Conservation (phyloP, 2,113 vertebrate genomes). For the Semicossyphus pulcher region DNA sequence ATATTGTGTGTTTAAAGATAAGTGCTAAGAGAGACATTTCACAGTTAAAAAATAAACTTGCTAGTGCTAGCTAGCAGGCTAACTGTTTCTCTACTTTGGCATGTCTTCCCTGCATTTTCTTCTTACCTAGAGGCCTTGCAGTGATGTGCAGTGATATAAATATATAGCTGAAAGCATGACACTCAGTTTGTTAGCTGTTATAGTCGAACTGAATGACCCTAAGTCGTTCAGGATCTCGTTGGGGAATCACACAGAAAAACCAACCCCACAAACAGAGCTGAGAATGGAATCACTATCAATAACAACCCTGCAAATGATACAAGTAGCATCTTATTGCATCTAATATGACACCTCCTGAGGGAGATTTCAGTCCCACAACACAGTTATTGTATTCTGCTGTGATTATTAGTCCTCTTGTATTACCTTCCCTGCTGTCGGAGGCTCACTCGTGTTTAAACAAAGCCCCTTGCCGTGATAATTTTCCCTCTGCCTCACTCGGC, state of each 20-base stretch:
- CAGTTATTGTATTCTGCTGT: conserved; percentile 26
- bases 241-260: not conserved
- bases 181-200: no score
- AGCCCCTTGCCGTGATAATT: conserved; percentile 14
- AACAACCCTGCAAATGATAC: conserved; percentile 26
- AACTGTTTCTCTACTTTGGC: no score
- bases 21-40: no score
- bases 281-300: conserved; percentile 9
- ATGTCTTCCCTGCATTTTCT: no score
- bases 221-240: conserved; percentile 14
- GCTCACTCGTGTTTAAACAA: conserved; percentile 25
- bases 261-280: not conserved
- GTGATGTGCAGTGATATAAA: no score
- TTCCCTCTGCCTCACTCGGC: not conserved
- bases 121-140: no score
- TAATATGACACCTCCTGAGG: conserved; percentile 26
- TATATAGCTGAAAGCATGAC: no score
- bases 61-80: no score
- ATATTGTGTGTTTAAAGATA: no score
- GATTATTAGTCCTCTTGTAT: conserved; percentile 32
- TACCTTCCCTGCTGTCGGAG: conserved; percentile 13
- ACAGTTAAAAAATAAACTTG: no score
- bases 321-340: conserved; percentile 31
- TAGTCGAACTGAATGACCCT: conserved; percentile 8
- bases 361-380: conserved; percentile 43